These are phyloP conservation scores for Catalaphyllia jardinei DNA, from an alignment of 64 coral and sea anemone species.

Conservation along the genomic window DNA sequence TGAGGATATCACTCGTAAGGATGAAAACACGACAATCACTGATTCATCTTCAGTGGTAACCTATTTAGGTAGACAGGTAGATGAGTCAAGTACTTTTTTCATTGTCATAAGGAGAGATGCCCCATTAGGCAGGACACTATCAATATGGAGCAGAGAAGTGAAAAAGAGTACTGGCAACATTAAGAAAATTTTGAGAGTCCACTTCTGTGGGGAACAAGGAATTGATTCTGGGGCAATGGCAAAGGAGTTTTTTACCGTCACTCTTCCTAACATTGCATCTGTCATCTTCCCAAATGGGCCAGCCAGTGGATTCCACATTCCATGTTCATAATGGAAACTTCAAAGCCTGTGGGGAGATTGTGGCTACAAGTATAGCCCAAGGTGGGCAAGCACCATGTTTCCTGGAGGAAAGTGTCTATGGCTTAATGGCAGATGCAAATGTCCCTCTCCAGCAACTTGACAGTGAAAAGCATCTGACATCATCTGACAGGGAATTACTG, in stretches of 20 bases:
- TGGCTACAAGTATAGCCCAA: slow-evolving; percentile 50
- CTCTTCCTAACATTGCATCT: slow-evolving; percentile 18
- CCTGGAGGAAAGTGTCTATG: slow-evolving; percentile 49
- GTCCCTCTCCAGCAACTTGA: slow-evolving; percentile 26
- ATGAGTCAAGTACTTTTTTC: slow-evolving; percentile 11
- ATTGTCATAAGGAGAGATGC: slow-evolving; percentile 30
- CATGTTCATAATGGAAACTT: slow-evolving; percentile 45
- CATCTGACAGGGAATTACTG: slow-evolving; percentile 28
- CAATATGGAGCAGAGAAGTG: slow-evolving; percentile 43
- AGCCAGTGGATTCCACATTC: slow-evolving; percentile 33
- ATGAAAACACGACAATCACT: not conserved
- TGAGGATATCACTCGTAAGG: not conserved
- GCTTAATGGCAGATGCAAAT: slow-evolving; percentile 22
- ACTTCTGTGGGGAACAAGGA: slow-evolving; percentile 48
- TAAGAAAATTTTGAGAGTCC: slow-evolving; percentile 15
- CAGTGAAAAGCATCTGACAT: slow-evolving; percentile 37
- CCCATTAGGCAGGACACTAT: slow-evolving; percentile 14
- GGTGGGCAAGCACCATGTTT: slow-evolving; percentile 48
- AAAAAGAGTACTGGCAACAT: not conserved
- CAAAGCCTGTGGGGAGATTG: slow-evolving; percentile 42
- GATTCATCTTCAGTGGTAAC: slow-evolving; percentile 19
- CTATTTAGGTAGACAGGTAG: slow-evolving; percentile 1
- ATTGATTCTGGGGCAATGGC: slow-evolving; percentile 44
- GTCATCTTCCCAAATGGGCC: slow-evolving; percentile 52
- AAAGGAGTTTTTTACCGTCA: slow-evolving; percentile 18